These are phyloP conservation scores for Datnioides undecimradiatus DNA, from an alignment of 2,113 vertebrate species.

Conservation along the genomic window DNA sequence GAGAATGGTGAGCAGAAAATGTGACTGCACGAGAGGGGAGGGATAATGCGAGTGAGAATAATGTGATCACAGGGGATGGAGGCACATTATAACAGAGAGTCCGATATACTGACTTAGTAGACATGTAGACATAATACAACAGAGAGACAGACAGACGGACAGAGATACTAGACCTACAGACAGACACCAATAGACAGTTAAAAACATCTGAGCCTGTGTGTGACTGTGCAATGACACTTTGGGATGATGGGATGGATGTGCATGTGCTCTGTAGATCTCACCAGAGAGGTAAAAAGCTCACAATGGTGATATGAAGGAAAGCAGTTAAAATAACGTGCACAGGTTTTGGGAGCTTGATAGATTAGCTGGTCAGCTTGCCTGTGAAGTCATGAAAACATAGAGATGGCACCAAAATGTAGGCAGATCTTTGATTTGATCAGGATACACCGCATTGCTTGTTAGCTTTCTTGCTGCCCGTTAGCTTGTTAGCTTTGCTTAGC, in stretches of 20 bases:
- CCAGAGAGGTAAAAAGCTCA: conserved; percentile 18
- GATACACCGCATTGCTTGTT: background rate
- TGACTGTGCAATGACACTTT: conserved; percentile 28
- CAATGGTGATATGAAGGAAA: background rate
- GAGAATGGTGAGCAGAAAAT: background rate
- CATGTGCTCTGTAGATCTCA: conserved; percentile 19
- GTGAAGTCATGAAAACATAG: conserved; percentile 18
- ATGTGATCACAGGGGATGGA: conserved; percentile 19
- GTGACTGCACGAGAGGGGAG: background rate
- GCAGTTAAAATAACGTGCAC: background rate
- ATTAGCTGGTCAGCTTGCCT: background rate
- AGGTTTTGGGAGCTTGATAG: background rate
- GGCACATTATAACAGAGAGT: conserved; percentile 34
- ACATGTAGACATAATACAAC: conserved; percentile 27
- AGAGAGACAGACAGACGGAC: conserved; percentile 41
- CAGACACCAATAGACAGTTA: conserved; percentile 49
- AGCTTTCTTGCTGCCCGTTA: background rate
- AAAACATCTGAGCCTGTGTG: conserved; percentile 55
- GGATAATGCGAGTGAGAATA: background rate
- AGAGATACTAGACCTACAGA: conserved; percentile 34
- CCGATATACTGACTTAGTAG: conserved; percentile 24
- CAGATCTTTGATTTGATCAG: background rate
- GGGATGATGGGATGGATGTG: conserved; percentile 45
- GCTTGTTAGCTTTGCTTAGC: background rate
- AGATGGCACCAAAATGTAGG: background rate